These are phyloP conservation scores for Gryllus longicercus DNA, from an alignment of 2,888 invertebrate species.

Conservation along the genomic window DNA sequence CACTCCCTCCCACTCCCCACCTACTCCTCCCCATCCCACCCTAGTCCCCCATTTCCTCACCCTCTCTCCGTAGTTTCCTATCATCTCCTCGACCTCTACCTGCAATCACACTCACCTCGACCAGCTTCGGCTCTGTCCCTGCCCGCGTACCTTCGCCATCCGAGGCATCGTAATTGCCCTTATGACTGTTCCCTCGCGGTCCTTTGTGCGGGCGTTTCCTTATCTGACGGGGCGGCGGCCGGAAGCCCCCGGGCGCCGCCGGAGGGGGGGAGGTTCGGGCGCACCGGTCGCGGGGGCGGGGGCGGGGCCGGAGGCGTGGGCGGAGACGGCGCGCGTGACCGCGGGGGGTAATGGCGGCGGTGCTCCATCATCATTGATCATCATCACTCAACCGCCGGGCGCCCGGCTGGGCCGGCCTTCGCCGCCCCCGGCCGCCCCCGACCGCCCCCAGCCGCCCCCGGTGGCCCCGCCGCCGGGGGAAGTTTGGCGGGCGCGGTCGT, in stretches of 20 bases:
- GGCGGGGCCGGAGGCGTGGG: not conserved
- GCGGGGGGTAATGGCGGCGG: not conserved
- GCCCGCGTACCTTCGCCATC: too few relatives aligned
- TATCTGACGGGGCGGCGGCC: constrained; percentile 5
- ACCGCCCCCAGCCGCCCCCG: not conserved
- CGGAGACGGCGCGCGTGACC: not conserved
- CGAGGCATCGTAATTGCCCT: not conserved
- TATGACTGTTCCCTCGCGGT: not conserved
- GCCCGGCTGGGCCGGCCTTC: not conserved
- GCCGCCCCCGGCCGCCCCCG: not conserved
- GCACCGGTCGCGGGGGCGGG: not conserved
- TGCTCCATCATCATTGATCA: constrained; percentile 9
- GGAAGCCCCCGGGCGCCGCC: not conserved
- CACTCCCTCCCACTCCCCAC: too few relatives aligned
- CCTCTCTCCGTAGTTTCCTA: too few relatives aligned
- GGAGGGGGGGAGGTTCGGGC: not conserved
- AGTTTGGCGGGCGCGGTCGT: constrained; percentile 3
- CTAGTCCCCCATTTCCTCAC: too few relatives aligned
- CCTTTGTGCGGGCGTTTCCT: not conserved
- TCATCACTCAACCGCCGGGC: not conserved
- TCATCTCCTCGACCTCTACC: too few relatives aligned
- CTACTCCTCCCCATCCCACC: too few relatives aligned
- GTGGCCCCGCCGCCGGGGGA: not conserved
- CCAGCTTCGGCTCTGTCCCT: too few relatives aligned
- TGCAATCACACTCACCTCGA: too few relatives aligned